phyloP scores from a whole-genome alignment of 30 jellyfish, hydroid and myxozoan species.

The Aurelia aurita region DNA sequence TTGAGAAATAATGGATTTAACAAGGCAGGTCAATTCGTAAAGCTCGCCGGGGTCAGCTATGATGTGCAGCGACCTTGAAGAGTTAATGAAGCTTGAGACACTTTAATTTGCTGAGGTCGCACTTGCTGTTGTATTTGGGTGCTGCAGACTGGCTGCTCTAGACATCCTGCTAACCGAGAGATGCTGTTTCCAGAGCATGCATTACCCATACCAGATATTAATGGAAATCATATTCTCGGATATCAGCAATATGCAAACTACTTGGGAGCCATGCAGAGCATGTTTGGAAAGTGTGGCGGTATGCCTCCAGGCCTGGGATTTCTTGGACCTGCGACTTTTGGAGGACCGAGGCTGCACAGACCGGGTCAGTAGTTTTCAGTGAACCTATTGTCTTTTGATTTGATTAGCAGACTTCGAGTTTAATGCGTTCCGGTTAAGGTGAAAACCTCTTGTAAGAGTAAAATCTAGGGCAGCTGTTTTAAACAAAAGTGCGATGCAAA shows the following conservation, averaged over 20 bases:
- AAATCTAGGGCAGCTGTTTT: no score
- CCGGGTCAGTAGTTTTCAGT: slow-evolving; percentile 45
- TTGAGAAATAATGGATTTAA: not conserved
- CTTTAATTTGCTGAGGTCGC: slow-evolving; percentile 52
- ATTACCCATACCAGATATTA: not conserved
- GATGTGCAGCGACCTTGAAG: slow-evolving; percentile 39
- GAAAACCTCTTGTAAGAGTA: no score
- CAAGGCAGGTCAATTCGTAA: slow-evolving; percentile 39
- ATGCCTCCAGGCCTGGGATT: slow-evolving; percentile 21
- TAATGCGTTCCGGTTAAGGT: no score
- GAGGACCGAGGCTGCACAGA: slow-evolving; percentile 12
- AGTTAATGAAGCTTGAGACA: slow-evolving; percentile 33
- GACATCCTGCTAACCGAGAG: not conserved
- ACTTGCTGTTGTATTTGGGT: no score
- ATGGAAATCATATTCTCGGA: slow-evolving; percentile 33
- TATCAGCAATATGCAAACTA: slow-evolving; percentile 11
- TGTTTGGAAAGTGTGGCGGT: slow-evolving; percentile 1
- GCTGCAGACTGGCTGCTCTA: no score
- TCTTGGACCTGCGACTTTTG: slow-evolving; percentile 67
- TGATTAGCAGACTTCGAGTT: not conserved
- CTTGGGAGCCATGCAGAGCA: slow-evolving; percentile 17
- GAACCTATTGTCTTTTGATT: not conserved
- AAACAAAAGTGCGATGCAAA: no score
- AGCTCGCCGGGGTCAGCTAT: slow-evolving; percentile 43
- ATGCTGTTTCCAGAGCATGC: slow-evolving; percentile 57